A percentile compares a stretch with the other conserved stretches of the same genome.
Conservation (phyloP, 2,113 vertebrate species). For the Grallaria varia region DNA sequence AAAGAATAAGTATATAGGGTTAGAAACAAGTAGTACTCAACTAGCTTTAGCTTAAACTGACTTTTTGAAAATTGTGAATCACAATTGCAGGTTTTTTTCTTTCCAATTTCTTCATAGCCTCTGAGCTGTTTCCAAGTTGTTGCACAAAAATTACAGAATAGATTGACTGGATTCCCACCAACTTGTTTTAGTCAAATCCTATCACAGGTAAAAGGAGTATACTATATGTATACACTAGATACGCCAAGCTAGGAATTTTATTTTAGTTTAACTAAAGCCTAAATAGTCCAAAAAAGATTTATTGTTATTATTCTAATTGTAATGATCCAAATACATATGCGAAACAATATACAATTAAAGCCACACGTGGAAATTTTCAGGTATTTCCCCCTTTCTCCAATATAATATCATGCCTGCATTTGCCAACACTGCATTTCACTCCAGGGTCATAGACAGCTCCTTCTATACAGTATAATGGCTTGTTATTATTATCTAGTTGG, state of each 20-base stretch:
- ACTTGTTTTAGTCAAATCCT: not conserved
- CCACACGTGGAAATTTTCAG: not conserved
- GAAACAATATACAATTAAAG: not conserved
- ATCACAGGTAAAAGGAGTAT: not conserved
- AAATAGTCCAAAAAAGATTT: not conserved
- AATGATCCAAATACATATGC: not conserved
- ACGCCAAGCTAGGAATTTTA: not conserved
- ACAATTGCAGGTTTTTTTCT: not conserved
- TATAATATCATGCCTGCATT: not conserved
- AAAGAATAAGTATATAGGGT: not conserved
- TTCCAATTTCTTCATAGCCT: not conserved
- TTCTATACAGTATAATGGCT: not conserved
- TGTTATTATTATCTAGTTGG: not conserved
- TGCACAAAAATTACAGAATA: not conserved
- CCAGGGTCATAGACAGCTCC: not conserved
- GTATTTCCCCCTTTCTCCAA: not conserved
- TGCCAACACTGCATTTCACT: not conserved
- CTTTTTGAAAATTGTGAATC: not conserved
- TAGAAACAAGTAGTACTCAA: not conserved
- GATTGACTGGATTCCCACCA: not conserved
- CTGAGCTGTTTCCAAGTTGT: not conserved
- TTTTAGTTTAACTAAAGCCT: not conserved
- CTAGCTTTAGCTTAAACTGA: not conserved
- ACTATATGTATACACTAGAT: not conserved
- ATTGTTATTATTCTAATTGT: not conserved